Conservation (phyloP, 2,888 invertebrate species). For the Sesia apiformis region DNA sequence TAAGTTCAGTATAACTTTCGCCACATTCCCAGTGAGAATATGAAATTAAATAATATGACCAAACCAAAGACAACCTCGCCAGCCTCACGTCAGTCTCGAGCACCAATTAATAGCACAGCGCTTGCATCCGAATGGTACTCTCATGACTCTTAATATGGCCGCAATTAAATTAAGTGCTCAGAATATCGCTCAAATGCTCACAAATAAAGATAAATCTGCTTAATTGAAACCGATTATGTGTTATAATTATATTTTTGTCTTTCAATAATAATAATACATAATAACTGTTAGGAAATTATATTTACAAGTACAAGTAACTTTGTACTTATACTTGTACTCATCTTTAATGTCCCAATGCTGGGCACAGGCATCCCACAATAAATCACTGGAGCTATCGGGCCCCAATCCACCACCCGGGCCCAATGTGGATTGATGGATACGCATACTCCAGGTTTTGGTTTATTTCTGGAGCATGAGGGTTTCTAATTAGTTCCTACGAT, state of each 20-base stretch:
- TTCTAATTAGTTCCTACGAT: too few species aligned
- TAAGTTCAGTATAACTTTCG: too few species aligned
- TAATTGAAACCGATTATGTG: background rate
- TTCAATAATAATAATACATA: background rate
- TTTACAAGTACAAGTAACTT: too few species aligned
- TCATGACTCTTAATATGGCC: background rate
- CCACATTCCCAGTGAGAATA: background rate
- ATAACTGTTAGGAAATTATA: too few species aligned
- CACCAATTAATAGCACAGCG: conserved; percentile 17
- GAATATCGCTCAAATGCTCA: background rate
- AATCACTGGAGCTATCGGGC: too few species aligned
- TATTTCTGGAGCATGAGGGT: too few species aligned
- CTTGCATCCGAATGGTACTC: conserved; percentile 2
- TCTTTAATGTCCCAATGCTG: too few species aligned
- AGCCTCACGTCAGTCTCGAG: conserved; percentile 7
- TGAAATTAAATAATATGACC: background rate
- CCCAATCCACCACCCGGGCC: too few species aligned
- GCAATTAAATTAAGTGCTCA: background rate
- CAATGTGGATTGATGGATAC: too few species aligned
- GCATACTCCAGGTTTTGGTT: too few species aligned
- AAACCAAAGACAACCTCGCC: background rate
- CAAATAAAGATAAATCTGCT: background rate
- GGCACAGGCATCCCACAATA: too few species aligned
- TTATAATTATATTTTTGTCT: background rate
- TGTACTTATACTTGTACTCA: too few species aligned